Percentiles rank a stretch among this genome's conserved stretches.
Conservation (phyloP, 2,797 vertebrate species). For the Cyclura pinguis region DNA sequence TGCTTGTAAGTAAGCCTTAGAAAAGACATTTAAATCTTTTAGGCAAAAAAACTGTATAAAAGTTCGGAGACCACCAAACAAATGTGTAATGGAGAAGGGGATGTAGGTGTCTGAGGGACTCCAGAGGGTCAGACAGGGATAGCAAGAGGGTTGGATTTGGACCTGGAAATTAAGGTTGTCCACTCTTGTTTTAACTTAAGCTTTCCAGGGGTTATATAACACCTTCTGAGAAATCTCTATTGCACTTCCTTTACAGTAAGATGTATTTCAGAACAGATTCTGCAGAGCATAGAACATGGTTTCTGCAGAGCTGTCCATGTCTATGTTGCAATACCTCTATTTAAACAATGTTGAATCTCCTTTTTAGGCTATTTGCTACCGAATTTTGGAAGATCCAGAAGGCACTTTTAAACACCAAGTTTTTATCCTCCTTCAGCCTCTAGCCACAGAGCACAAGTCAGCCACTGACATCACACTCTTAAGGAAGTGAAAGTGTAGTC, state of each 20-base stretch:
- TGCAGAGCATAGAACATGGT: background rate
- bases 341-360: background rate
- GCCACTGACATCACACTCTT: background rate
- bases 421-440: too few species aligned
- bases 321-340: background rate
- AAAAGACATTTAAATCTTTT: too few species aligned
- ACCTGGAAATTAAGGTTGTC: too few species aligned
- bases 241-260: background rate
- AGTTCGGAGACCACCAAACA: too few species aligned
- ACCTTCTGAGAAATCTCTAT: background rate
- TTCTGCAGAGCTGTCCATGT: background rate
- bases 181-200: background rate
- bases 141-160: too few species aligned
- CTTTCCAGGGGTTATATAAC: background rate
- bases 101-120: too few species aligned
- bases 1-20: too few species aligned
- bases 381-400: background rate
- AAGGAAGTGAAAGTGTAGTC: conserved; percentile 30
- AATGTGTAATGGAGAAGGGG: too few species aligned
- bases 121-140: too few species aligned
- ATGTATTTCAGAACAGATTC: background rate
- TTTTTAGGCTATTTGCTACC: background rate
- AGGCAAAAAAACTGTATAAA: too few species aligned
- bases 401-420: background rate
- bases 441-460: background rate